These are phyloP conservation scores for Gymnodraco acuticeps DNA, from an alignment of 2,797 vertebrate species.

Conservation along the genomic window DNA sequence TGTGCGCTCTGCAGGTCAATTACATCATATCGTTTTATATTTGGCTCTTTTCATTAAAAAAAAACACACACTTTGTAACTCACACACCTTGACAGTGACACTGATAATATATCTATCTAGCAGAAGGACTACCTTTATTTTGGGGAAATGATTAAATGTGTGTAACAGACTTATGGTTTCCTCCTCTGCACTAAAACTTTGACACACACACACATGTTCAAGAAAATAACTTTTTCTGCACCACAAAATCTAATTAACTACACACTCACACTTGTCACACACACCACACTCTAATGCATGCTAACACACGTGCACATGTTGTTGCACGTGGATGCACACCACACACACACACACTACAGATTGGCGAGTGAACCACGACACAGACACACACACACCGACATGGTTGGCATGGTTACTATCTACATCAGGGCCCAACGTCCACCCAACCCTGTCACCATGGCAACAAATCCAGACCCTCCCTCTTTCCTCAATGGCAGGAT, in stretches of 20 bases:
- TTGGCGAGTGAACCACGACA: constrained; percentile 67
- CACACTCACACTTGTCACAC: constrained; percentile 43
- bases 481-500: constrained; percentile 2
- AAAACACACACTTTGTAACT: constrained; percentile 27
- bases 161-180: constrained; percentile 30
- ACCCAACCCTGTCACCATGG: constrained; percentile 53
- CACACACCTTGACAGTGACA: constrained; percentile 27
- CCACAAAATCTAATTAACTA: constrained; percentile 39
- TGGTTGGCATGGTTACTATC: constrained; percentile 73
- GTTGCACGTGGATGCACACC: constrained; percentile 16
- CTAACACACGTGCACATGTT: constrained; percentile 4
- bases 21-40: constrained; percentile 42
- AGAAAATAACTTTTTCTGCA: constrained; percentile 63
- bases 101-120: constrained; percentile 37
- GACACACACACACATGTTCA: constrained; percentile 39
- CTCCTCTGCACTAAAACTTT: constrained; percentile 37
- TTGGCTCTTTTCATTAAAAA: constrained; percentile 54
- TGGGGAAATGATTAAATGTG: constrained; percentile 26
- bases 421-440: constrained; percentile 68
- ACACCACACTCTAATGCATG: constrained; percentile 27
- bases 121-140: constrained; percentile 25
- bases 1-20: constrained; percentile 46
- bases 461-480: constrained; percentile 37
- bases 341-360: constrained; percentile 31
- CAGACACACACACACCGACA: constrained; percentile 69